These are phyloP conservation scores for Tangachromis dhanisi DNA, from an alignment of 2,113 vertebrate genomes.

Conservation along the genomic window DNA sequence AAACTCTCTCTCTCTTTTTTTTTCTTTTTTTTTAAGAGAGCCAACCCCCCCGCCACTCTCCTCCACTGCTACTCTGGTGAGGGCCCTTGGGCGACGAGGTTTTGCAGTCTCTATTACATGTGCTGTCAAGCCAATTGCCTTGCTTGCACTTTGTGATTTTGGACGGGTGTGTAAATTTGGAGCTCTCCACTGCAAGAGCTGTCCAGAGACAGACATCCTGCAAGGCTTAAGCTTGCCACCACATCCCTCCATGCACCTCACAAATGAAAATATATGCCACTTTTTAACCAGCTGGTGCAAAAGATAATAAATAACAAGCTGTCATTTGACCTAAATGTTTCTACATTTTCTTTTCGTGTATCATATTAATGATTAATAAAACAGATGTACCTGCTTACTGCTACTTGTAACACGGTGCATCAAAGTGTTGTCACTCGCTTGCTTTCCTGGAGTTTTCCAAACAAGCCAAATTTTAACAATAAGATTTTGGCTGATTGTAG, in stretches of 20 bases:
- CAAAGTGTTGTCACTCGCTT: neutral
- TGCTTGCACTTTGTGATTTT: constrained; percentile 34
- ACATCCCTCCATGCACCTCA: constrained; percentile 9
- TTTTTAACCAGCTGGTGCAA: neutral
- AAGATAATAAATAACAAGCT: constrained; percentile 12
- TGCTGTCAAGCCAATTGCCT: constrained; percentile 58
- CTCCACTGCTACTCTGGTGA: neutral
- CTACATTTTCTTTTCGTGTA: neutral
- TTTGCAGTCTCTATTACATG: constrained; percentile 47
- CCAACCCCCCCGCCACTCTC: constrained; percentile 13
- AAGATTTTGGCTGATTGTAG: neutral
- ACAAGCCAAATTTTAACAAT: neutral
- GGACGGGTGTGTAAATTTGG: constrained; percentile 23
- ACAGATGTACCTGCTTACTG: neutral
- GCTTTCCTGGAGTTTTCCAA: neutral
- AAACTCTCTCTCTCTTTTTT: neutral
- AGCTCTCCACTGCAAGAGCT: constrained; percentile 6
- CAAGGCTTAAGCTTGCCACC: constrained; percentile 14
- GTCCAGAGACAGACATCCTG: constrained; percentile 41
- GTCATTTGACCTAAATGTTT: neutral
- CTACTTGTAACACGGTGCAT: neutral
- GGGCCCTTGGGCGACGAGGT: constrained; percentile 28
- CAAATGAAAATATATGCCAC: neutral
- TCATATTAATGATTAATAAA: constrained; percentile 17
- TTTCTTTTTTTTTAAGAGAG: neutral